phyloP scores from a whole-genome alignment of 2,888 invertebrate species.

The Stenodera caucasica region DNA sequence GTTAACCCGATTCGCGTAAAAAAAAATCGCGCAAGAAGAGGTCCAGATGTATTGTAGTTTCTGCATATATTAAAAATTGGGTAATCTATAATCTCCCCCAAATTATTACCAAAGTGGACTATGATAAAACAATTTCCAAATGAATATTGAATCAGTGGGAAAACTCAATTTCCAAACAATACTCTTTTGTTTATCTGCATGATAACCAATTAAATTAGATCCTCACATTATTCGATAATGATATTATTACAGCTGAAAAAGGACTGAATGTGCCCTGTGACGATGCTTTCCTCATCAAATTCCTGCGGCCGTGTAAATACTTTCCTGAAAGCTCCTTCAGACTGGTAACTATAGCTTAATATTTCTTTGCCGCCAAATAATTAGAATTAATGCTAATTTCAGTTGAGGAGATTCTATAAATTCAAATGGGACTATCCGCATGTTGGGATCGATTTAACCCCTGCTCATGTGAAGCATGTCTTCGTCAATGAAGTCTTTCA shows the following conservation, averaged over 20 bases:
- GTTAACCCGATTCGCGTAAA: too few relatives aligned
- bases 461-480: conserved; percentile 64
- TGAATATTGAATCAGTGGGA: too few relatives aligned
- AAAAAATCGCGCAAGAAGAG: too few relatives aligned
- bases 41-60: too few relatives aligned
- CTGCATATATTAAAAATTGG: too few relatives aligned
- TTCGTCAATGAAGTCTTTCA: conserved; percentile 68
- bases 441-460: conserved; percentile 65
- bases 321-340: conserved; percentile 80
- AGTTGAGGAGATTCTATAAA: conserved; percentile 74
- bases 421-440: conserved; percentile 67
- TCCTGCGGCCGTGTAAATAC: conserved; percentile 84
- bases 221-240: too few relatives aligned
- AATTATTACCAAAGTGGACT: too few relatives aligned
- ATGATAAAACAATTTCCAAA: too few relatives aligned
- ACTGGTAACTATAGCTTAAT: conserved; percentile 58
- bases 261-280: conserved; percentile 67
- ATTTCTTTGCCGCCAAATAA: conserved; percentile 7
- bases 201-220: too few relatives aligned
- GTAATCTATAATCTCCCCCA: too few relatives aligned
- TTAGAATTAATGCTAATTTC: conserved; percentile 31
- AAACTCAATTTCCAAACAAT: too few relatives aligned
- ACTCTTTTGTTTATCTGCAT: too few relatives aligned
- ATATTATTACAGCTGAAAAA: conserved; percentile 61
- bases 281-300: conserved; percentile 74